These are phyloP conservation scores for Leptodactylus fuscus DNA, from an alignment of 2,113 vertebrate genomes.

Conservation along the genomic window DNA sequence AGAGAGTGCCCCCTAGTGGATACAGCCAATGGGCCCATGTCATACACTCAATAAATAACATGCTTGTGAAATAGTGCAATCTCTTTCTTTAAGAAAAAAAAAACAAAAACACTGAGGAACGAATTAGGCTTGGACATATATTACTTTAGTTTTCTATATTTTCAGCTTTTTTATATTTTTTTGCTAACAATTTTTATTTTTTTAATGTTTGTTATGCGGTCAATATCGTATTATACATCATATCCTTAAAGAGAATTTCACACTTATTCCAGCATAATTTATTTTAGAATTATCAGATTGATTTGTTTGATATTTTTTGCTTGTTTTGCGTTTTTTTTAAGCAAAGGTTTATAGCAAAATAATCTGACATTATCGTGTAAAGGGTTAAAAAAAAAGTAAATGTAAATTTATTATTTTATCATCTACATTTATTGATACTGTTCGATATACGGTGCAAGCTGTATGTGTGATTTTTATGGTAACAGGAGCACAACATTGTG, in stretches of 20 bases:
- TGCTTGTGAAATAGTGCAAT: background rate
- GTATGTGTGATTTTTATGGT: background rate
- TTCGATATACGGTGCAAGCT: background rate
- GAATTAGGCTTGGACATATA: background rate
- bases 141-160: no score
- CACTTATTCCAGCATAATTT: background rate
- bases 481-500: background rate
- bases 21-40: background rate
- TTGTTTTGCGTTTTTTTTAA: background rate
- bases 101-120: background rate
- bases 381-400: background rate
- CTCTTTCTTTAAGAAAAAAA: background rate
- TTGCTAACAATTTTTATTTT: background rate
- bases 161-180: no score
- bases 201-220: background rate
- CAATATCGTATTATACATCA: background rate
- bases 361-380: background rate
- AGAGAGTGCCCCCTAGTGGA: constrained; percentile 58
- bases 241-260: background rate
- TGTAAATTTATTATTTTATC: background rate
- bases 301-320: background rate
- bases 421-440: background rate
- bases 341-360: background rate
- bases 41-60: background rate
- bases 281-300: background rate